Conservation (phyloP, 2,113 vertebrate species). For the Synchiropus splendidus region DNA sequence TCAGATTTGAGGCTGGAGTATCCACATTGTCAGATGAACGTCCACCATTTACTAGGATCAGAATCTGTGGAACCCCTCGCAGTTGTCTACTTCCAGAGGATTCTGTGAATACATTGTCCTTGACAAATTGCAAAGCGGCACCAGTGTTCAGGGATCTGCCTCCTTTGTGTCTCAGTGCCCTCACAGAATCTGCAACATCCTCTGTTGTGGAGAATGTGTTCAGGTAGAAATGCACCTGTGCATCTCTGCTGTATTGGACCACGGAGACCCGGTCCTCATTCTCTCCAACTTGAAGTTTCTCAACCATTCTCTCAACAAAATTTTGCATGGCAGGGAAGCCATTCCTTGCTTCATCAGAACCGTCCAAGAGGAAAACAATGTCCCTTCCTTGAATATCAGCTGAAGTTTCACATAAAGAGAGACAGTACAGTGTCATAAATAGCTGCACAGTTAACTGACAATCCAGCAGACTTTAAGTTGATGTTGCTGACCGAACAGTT, state of each 20-base stretch:
- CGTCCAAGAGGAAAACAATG: slow-evolving; percentile 56
- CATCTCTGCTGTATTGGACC: too few relatives aligned
- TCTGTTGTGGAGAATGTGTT: too few relatives aligned
- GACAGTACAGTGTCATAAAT: background rate
- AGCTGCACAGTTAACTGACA: too few relatives aligned
- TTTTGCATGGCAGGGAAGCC: too few relatives aligned
- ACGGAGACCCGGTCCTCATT: too few relatives aligned
- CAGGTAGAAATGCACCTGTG: too few relatives aligned
- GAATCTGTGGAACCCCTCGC: slow-evolving; percentile 66
- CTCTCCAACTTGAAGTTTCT: too few relatives aligned
- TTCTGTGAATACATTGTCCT: slow-evolving; percentile 60
- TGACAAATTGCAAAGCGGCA: slow-evolving; percentile 33
- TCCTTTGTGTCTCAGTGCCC: slow-evolving; percentile 17
- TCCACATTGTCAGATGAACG: slow-evolving; percentile 35
- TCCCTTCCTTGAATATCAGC: slow-evolving; percentile 7
- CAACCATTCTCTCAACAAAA: too few relatives aligned
- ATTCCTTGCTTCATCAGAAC: slow-evolving; percentile 21
- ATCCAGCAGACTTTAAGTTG: too few relatives aligned
- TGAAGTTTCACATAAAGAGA: too few relatives aligned
- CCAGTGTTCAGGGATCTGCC: slow-evolving; percentile 65
- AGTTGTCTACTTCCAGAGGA: slow-evolving; percentile 68
- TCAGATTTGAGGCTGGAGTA: slow-evolving; percentile 27
- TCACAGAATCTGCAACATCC: too few relatives aligned
- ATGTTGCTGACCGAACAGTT: too few relatives aligned
- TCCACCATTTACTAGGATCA: slow-evolving; percentile 45